Percentiles rank a stretch among this genome's conserved stretches.
phyloP scores from a whole-genome alignment of 1,140 invertebrate species.

The Mylabris phalerata region DNA sequence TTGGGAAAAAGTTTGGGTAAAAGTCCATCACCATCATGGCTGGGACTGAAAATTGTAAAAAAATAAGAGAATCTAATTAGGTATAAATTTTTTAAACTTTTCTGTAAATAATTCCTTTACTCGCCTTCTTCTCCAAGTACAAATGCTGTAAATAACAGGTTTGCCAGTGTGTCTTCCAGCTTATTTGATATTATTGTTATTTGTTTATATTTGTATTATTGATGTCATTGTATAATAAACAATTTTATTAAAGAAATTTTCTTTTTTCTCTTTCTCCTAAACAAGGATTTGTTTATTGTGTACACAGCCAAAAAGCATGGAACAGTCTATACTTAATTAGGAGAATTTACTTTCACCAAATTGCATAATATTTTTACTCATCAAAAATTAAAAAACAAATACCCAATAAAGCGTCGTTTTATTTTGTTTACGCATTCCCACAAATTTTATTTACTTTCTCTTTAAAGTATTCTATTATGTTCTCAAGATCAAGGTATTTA shows the following conservation, averaged over 20 bases:
- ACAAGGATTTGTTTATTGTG: too few species aligned
- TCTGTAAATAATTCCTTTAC: conserved; percentile 28
- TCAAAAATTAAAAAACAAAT: too few species aligned
- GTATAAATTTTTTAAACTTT: conserved; percentile 8
- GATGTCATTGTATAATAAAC: conserved; percentile 12
- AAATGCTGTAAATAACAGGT: conserved; percentile 26
- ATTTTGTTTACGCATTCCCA: too few species aligned
- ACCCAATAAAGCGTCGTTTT: too few species aligned
- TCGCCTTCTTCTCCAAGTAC: conserved; percentile 6
- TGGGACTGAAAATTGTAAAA: conserved; percentile 50
- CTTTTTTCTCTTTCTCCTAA: background rate
- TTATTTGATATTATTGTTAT: conserved; percentile 14
- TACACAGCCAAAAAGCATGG: too few species aligned
- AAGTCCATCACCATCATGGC: conserved; percentile 51
- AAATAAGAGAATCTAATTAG: background rate
- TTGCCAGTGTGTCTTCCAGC: conserved; percentile 24
- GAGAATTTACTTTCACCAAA: conserved; percentile 6
- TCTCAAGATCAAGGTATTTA: conserved; percentile 9
- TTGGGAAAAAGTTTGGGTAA: conserved; percentile 63
- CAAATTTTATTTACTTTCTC: too few species aligned
- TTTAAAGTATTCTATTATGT: too few species aligned
- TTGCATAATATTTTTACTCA: background rate
- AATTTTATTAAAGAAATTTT: conserved; percentile 3
- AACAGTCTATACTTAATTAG: too few species aligned
- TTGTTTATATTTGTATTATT: conserved; percentile 9